Evolutionary conservation across 2,888 invertebrate genomes (phyloP), one percentile per base, ranked within the genome.

Genomic region (Lepidocyrtinus sp.): DNA sequence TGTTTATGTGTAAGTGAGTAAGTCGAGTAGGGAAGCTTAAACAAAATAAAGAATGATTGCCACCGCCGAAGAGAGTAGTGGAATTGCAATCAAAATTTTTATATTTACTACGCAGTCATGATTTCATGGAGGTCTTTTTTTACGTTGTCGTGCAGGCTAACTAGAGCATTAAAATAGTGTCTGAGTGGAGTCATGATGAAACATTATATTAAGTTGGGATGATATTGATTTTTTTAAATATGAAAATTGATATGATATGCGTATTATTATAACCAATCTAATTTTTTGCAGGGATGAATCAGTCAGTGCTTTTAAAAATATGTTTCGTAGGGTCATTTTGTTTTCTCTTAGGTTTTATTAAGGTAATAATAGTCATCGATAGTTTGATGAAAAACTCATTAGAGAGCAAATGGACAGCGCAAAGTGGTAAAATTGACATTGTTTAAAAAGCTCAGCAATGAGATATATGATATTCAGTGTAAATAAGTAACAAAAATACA

Each of bases 331-430:
- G n/a, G n/a, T n/a, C n/a, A n/a, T n/a, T n/a, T n/a, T n/a, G n/a
- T n/a, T n/a, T n/a, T n/a, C n/a, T n/a, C 22, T 62, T 69, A 24
- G 27, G 26, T 69, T 76, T 76, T 76, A 71, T 71, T 64, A 5
- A 19, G 5, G 76, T 12, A 76, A 76, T 75, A 70, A 76, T 76
- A 70, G 63, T 70, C 70, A 75, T 61, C n/a, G 21, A 50, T 65
- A 63, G 59, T 62, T 76, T 67, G 77, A 77, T 72, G 71, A 65
- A 77, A 62, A 77, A 72, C 77, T 77, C 77, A 77, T 77, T 77
- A 77, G n/a, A n/a, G n/a, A n/a, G n/a, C n/a, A n/a, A n/a, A n/a
- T n/a, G n/a, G n/a, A n/a, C n/a, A n/a, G n/a, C n/a, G n/a, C n/a
- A n/a, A n/a, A n/a, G n/a, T n/a, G n/a, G n/a, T n/a, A n/a, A n/a